These are phyloP conservation scores for Stenotaenia linearis DNA, from an alignment of 2,888 invertebrate species.

Conservation along the genomic window DNA sequence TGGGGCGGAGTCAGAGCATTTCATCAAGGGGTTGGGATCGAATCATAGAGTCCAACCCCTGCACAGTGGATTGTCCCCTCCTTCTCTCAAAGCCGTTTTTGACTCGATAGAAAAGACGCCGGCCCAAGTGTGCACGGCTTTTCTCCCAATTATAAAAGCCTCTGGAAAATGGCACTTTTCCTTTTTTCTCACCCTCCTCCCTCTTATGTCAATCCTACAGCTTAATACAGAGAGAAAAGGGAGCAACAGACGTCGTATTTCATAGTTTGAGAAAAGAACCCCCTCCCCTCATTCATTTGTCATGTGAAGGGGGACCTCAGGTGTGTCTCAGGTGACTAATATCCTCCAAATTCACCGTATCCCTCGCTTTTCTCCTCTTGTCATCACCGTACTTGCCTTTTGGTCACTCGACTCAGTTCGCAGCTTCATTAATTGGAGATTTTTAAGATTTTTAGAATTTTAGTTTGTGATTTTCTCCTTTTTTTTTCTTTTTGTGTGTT, in stretches of 20 bases:
- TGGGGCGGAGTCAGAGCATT: background rate
- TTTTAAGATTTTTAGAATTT: background rate
- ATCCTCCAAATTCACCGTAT: background rate
- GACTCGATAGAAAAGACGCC: constrained; percentile 21
- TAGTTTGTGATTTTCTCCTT: background rate
- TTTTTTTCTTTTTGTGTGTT: background rate
- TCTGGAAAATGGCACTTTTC: constrained; percentile 17
- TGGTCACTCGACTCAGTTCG: background rate
- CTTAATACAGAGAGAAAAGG: constrained; percentile 20
- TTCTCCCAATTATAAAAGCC: constrained; percentile 23
- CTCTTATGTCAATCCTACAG: constrained; percentile 26
- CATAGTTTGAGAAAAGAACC: background rate
- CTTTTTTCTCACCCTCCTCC: constrained; percentile 11
- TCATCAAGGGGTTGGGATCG: constrained; percentile 4
- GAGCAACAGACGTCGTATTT: constrained; percentile 24
- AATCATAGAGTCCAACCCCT: constrained; percentile 17
- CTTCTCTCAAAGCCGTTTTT: background rate
- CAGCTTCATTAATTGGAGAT: background rate
- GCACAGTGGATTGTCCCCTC: constrained; percentile 2
- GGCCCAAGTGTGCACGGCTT: constrained; percentile 13
- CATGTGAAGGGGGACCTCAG: background rate
- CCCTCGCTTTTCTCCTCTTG: background rate
- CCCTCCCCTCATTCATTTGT: background rate
- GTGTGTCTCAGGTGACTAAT: constrained; percentile 19
- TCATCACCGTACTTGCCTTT: background rate